A percentile compares a stretch with the other conserved stretches of the same genome.
Evolutionary conservation across 2,797 vertebrate species (phyloP).

Genomic region (Neosilurus mollespiculum): DNA sequence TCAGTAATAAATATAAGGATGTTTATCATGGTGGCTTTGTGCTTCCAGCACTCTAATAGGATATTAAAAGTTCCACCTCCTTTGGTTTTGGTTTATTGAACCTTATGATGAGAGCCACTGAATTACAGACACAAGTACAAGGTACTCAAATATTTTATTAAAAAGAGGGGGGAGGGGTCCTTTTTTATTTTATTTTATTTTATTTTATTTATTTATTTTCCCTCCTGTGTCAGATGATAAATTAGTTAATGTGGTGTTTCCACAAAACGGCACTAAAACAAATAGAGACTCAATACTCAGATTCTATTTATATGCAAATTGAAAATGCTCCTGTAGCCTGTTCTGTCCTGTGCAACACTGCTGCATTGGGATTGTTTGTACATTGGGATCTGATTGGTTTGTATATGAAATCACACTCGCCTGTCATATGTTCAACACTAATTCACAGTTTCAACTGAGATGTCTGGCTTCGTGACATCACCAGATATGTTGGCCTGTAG

Average conservation of each 20-base stretch:
- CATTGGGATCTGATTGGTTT: conserved; percentile 10
- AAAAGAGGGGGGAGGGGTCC: background rate
- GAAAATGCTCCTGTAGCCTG: background rate
- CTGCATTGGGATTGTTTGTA: background rate
- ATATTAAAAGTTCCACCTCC: background rate
- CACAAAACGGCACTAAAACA: background rate
- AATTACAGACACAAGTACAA: background rate
- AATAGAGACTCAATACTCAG: background rate
- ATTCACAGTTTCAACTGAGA: background rate
- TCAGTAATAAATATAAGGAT: background rate
- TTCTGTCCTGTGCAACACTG: background rate
- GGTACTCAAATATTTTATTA: background rate
- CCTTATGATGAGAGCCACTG: too few species aligned
- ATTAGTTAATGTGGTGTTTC: background rate
- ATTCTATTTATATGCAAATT: conserved; percentile 37
- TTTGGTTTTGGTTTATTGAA: background rate
- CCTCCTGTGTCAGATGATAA: background rate
- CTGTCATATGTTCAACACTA: background rate
- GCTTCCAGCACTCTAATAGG: background rate
- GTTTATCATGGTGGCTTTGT: background rate
- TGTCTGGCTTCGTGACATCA: background rate
- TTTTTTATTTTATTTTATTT: too few species aligned
- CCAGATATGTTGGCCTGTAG: background rate
- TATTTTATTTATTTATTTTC: background rate
- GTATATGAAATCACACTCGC: background rate